A percentile compares a stretch with the other conserved stretches of the same genome.
Evolutionary conservation across 2,113 vertebrate genomes (phyloP).

Genomic region (Sialia sialis): DNA sequence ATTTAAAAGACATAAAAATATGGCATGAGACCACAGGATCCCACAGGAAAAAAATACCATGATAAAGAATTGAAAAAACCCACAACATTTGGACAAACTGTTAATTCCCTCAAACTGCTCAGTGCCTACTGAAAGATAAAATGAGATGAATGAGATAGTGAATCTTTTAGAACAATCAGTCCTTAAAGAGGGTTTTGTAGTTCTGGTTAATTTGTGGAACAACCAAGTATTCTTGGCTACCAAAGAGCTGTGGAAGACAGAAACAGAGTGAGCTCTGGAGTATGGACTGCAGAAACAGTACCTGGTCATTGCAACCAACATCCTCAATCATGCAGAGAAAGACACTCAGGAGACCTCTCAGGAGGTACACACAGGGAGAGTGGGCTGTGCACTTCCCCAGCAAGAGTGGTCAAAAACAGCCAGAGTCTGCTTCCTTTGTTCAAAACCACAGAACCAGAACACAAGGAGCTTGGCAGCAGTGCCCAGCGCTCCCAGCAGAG

Average conservation of each 20-base stretch:
- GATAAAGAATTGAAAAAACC: neutral
- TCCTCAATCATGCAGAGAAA: accelerated
- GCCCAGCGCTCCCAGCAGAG: neutral
- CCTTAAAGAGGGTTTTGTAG: neutral
- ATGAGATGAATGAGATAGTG: neutral
- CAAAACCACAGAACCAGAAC: neutral
- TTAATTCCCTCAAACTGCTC: neutral
- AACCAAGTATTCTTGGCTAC: neutral
- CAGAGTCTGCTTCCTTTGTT: neutral
- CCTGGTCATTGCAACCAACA: neutral
- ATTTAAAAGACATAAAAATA: neutral
- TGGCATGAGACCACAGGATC: neutral
- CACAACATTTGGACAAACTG: neutral
- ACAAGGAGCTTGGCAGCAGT: neutral
- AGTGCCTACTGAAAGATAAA: neutral
- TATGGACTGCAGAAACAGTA: neutral
- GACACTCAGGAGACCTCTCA: neutral
- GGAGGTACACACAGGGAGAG: neutral
- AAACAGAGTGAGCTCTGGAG: neutral
- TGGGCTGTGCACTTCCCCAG: neutral
- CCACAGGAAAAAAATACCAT: neutral
- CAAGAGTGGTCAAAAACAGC: neutral
- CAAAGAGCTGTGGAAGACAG: neutral
- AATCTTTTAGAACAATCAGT: neutral
- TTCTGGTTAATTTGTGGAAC: neutral